Evolutionary conservation across 2,797 vertebrate species (phyloP), one percentile per base, ranked within the genome.

Genomic region (Chromobotia macracanthus): DNA sequence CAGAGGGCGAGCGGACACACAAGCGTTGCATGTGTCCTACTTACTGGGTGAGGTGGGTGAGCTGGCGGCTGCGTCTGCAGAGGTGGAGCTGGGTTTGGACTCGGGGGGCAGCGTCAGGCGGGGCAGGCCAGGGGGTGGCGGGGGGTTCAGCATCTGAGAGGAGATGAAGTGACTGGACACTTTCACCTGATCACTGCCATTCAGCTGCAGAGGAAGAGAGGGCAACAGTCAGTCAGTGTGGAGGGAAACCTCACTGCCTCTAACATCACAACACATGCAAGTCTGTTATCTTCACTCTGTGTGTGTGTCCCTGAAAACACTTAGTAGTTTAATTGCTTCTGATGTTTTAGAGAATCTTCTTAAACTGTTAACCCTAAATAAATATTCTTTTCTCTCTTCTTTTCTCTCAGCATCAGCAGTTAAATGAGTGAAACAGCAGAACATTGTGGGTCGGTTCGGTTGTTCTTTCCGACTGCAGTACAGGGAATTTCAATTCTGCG

Each of bases 121-220:
- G 89, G 92, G 92, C 92, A 93, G 94, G 90, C 93, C 94, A 11
- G 90, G 95, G 89, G 94, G 93, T 75, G 91, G 92, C 53, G 92
- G 95, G n/a, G 95, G 94, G 4, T 93, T 95, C 93, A 96, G 92
- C 95, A 96, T 96, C 93, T 97, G 96, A 82, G 96, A 94, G 82
- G 96, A 92, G 91, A 97, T 94, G 92, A 96, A 97, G 92, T 96
- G 96, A 91, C 94, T 94, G 89, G 96, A 91, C 85, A 96, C 94
- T 92, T 96, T 97, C 86, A 97, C 93, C 92, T 96, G 96, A 88
- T 94, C 95, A 90, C 95, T 95, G 94, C 96, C 96, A 89, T 96
- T 97, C 90, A 97, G 91, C 96, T 97, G 92, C 10, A 88, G 86
- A 70, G 81, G 86, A 85, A 84, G 81, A 85, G 78, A 83, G 84